These are phyloP conservation scores for Agelaius tricolor DNA, from an alignment of 2,113 vertebrate species.

Conservation along the genomic window DNA sequence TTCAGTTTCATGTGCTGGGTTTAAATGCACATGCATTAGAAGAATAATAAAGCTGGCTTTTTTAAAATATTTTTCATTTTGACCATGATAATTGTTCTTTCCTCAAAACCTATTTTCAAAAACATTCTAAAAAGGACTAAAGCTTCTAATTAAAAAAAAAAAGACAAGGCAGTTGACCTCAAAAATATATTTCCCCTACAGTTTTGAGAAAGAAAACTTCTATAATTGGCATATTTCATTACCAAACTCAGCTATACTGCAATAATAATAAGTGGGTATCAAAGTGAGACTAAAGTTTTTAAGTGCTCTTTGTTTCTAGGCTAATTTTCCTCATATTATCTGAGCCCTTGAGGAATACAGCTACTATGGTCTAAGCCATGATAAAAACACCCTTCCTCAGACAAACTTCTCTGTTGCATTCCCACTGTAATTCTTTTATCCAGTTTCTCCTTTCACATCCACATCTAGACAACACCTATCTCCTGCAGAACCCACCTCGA, in stretches of 20 bases:
- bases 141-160: not conserved
- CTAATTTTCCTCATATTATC: constrained; percentile 37
- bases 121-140: not conserved
- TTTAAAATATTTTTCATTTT: not conserved
- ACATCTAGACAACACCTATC: not conserved
- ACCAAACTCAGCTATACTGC: not conserved
- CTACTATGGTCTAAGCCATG: constrained; percentile 26
- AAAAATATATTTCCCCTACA: not conserved
- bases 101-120: not conserved
- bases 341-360: not conserved
- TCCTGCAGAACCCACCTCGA: not conserved
- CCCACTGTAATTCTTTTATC: not conserved
- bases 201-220: not conserved
- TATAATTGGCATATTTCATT: not conserved
- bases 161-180: not conserved
- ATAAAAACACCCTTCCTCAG: constrained; percentile 17
- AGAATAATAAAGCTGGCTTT: not conserved
- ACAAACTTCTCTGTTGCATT: not conserved
- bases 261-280: constrained; percentile 9
- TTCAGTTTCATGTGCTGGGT: not conserved
- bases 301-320: constrained; percentile 48
- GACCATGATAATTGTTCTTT: not conserved
- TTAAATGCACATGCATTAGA: not conserved
- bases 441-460: not conserved
- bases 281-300: constrained; percentile 46